Base-by-base conservation (phyloP, 2,113 vertebrate species). In the Atlantisia rogersi region DNA sequence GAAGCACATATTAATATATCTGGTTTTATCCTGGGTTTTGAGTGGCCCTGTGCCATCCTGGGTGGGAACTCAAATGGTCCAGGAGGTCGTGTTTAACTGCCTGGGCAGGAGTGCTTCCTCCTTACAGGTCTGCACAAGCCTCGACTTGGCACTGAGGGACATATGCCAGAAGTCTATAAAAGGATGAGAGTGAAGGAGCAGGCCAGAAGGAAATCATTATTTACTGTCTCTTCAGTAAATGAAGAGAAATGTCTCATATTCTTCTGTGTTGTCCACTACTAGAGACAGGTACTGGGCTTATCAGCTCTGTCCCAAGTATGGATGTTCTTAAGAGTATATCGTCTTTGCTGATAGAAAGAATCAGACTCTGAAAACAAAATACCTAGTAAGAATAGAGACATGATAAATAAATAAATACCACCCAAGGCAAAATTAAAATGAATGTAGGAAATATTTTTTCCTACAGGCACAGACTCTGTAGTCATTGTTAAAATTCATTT, bases 41-140 rank as follows among this genome's bases (percentile, higher is more conserved):
- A 35, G 15, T 53, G 59, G 29, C 59, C 9, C 59, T 82, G 28
- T 68, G 71, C 59, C 44, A 67, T 39, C 12, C 35, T 79, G 17
- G 4, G 12, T 64, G 25, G 42, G n/a, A 68, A 7, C 5, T 59
- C 0, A 0, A 55, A 21, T 26, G n/a, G 29, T 28, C 32, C 26
- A 44, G 67, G 26, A 88, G 24, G 4, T 8, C 65, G 5, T 19
- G 16, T 52, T 77, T 59, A 56, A 25, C 35, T 68, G 26, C 12
- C 22, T n/a, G 12, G 48, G 15, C 31, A 65, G 24, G 32, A 65
- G 8, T 14, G 8, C 9, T 65, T 68, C 63, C 21, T 80, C 53
- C 32, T 58, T 32, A 69, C 11, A 24, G 32, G 12, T 83, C 62
- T 83, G 35, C 44, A 69, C 29, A 69, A 56, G 18, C 16, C 53